These are phyloP conservation scores for Lasioglossum vierecki DNA, from an alignment of 2,888 invertebrate genomes.

Conservation along the genomic window DNA sequence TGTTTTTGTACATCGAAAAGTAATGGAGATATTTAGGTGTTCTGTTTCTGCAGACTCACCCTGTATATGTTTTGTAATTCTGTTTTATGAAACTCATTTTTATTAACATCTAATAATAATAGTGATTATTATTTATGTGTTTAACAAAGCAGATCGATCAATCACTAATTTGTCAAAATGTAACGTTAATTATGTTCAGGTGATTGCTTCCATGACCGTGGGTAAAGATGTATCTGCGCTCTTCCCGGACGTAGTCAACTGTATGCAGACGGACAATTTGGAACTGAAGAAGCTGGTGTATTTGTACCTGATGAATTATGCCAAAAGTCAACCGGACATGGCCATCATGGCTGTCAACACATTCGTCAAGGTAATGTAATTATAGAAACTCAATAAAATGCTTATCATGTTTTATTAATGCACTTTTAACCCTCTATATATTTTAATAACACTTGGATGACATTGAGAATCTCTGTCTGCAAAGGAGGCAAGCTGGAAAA, in stretches of 20 bases:
- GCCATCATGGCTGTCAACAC: conserved; percentile 99
- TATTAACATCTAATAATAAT: neutral
- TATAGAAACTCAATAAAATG: conserved; percentile 65
- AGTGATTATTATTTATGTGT: neutral
- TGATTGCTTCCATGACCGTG: conserved; percentile 99
- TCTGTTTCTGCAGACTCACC: too few relatives aligned
- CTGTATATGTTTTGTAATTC: neutral
- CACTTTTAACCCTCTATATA: conserved; percentile 71
- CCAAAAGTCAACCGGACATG: conserved; percentile 99
- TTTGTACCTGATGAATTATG: conserved; percentile 99
- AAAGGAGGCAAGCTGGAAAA: conserved; percentile 78
- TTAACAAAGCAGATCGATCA: neutral
- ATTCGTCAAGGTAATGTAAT: conserved; percentile 95
- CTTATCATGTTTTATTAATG: conserved; percentile 72
- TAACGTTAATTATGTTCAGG: conserved; percentile 85
- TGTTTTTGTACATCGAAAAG: too few relatives aligned
- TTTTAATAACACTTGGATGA: conserved; percentile 75
- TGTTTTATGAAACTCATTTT: neutral
- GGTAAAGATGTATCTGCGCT: conserved; percentile 99
- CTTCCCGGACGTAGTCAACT: conserved; percentile 99
- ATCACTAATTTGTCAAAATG: conserved; percentile 7
- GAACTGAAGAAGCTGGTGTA: conserved; percentile 99
- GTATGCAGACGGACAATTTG: conserved; percentile 99
- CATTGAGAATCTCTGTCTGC: conserved; percentile 76
- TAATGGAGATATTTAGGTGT: too few relatives aligned